These are phyloP conservation scores for Hyposmocoma kahamanoa DNA, from an alignment of 1,140 invertebrate species.

Conservation along the genomic window DNA sequence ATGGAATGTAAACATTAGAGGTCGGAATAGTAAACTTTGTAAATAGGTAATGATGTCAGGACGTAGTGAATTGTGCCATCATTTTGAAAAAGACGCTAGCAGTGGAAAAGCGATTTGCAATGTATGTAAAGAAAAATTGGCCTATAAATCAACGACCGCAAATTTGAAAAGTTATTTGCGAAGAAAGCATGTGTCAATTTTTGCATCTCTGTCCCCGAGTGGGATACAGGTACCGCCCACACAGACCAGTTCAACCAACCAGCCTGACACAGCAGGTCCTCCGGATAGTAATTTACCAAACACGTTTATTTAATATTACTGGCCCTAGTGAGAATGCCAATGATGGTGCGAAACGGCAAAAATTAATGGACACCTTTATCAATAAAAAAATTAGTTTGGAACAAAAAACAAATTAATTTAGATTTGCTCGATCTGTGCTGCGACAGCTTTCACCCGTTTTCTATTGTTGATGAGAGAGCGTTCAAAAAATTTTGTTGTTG, in stretches of 20 bases:
- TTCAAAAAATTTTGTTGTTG: slow-evolving; percentile 15
- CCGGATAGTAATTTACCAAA: background rate
- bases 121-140: slow-evolving; percentile 13
- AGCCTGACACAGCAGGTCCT: background rate
- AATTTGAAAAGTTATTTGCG: slow-evolving; percentile 12
- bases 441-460: slow-evolving; percentile 15
- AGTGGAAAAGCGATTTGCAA: slow-evolving; percentile 16
- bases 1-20: too few species aligned
- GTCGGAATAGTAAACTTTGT: too few species aligned
- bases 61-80: slow-evolving; percentile 11
- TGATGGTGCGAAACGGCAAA: slow-evolving; percentile 3
- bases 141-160: slow-evolving; percentile 10
- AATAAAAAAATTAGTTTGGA: slow-evolving; percentile 15
- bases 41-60: too few species aligned
- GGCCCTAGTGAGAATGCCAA: background rate
- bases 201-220: background rate
- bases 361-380: slow-evolving; percentile 3
- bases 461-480: slow-evolving; percentile 15
- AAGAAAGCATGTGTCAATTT: background rate
- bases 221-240: background rate
- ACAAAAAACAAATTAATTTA: slow-evolving; percentile 18
- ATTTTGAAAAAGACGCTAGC: too few species aligned
- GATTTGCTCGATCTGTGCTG: slow-evolving; percentile 20
- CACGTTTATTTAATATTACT: too few species aligned
- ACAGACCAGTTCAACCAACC: background rate